Conservation (phyloP, 1,140 invertebrate genomes). For the Pemphigus obesinymphae region DNA sequence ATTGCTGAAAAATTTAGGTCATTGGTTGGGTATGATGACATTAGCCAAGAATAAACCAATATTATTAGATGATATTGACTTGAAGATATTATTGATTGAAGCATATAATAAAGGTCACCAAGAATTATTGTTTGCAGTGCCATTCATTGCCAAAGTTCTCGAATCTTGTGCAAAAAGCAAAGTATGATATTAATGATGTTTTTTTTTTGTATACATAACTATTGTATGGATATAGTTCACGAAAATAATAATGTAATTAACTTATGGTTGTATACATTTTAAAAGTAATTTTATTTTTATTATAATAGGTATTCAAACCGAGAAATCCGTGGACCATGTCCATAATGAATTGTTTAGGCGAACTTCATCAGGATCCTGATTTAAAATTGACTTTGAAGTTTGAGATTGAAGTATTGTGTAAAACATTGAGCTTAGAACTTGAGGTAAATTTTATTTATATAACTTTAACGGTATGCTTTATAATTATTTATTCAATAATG, state of each 20-base stretch:
- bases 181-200: conserved; percentile 49
- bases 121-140: too few relatives aligned
- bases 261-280: too few relatives aligned
- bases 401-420: conserved; percentile 99
- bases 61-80: too few relatives aligned
- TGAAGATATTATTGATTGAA: too few relatives aligned
- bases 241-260: too few relatives aligned
- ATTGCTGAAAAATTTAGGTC: too few relatives aligned
- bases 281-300: too few relatives aligned
- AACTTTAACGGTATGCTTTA: background rate
- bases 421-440: conserved; percentile 88
- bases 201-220: too few relatives aligned
- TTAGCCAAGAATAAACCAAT: too few relatives aligned
- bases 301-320: conserved; percentile 91
- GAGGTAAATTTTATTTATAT: conserved; percentile 53
- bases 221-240: too few relatives aligned
- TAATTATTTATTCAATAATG: background rate
- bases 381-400: conserved; percentile 95
- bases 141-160: conserved; percentile 97
- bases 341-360: conserved; percentile 93
- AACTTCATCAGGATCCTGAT: conserved; percentile 92
- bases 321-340: conserved; percentile 98
- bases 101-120: too few relatives aligned
- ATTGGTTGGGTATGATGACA: too few relatives aligned
- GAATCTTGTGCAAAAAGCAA: conserved; percentile 94